Percentiles rank a stretch among this genome's conserved stretches.
phyloP scores from a whole-genome alignment of 2,797 vertebrate genomes.

The Sciurus carolinensis region DNA sequence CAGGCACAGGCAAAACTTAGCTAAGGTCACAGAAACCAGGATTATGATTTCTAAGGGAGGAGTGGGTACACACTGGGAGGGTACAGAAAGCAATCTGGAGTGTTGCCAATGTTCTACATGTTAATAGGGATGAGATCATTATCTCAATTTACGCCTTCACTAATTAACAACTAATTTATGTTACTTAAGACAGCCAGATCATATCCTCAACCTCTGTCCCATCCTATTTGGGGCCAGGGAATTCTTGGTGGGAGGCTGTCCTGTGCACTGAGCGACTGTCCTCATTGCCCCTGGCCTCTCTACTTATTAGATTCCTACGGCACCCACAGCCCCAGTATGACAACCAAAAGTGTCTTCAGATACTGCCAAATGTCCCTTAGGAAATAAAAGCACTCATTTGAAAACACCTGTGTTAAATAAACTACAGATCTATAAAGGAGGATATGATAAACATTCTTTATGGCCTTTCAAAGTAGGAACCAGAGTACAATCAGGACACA shows the following conservation, averaged over 20 bases:
- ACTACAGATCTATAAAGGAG: neutral
- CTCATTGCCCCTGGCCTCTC: neutral
- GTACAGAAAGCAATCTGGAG: neutral
- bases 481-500: neutral
- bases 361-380: neutral
- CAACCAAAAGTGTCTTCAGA: slow-evolving; percentile 8
- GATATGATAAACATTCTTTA: neutral
- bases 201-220: neutral
- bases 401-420: slow-evolving; percentile 34
- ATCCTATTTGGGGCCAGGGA: neutral
- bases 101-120: neutral
- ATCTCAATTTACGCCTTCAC: neutral
- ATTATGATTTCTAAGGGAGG: neutral
- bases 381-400: neutral
- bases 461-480: neutral
- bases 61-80: neutral
- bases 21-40: neutral
- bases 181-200: neutral
- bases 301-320: neutral
- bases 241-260: neutral
- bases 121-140: neutral
- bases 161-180: neutral
- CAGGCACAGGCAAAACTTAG: neutral
- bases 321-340: neutral
- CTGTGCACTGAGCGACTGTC: neutral